Conservation (phyloP, 2,888 invertebrate genomes). For the Pogonocherus hispidulus region DNA sequence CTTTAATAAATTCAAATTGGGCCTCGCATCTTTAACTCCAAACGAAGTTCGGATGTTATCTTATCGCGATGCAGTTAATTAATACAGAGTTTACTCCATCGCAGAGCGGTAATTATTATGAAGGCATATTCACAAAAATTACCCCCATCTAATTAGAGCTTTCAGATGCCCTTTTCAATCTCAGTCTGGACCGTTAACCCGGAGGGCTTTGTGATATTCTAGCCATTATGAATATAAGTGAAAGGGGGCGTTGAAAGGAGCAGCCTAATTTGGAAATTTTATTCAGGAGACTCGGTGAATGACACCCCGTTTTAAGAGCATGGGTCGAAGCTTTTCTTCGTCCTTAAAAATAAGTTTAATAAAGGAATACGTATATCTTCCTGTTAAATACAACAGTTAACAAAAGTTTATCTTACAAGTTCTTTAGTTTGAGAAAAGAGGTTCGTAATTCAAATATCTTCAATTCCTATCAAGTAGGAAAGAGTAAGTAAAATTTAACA, state of each 20-base stretch:
- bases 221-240: not conserved
- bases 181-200: slow-evolving; percentile 23
- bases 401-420: too few species aligned
- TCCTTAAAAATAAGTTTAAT: too few species aligned
- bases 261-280: not conserved
- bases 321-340: too few species aligned
- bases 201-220: slow-evolving; percentile 16
- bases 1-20: slow-evolving; percentile 57
- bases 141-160: slow-evolving; percentile 58
- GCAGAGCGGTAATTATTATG: slow-evolving; percentile 60
- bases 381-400: too few species aligned
- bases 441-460: too few species aligned
- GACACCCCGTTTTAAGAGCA: too few species aligned
- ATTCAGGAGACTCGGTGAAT: not conserved
- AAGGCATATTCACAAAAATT: slow-evolving; percentile 60
- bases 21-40: slow-evolving; percentile 34
- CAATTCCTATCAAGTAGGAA: too few species aligned
- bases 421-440: too few species aligned
- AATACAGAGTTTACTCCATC: slow-evolving; percentile 63
- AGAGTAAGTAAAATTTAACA: too few species aligned
- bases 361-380: too few species aligned
- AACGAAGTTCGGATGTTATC: slow-evolving; percentile 41
- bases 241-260: slow-evolving; percentile 11
- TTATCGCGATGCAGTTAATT: slow-evolving; percentile 38
- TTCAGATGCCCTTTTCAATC: slow-evolving; percentile 20